Percentiles rank a stretch among this genome's conserved stretches.
These are phyloP conservation scores for Galleria mellonella DNA, from an alignment of 1,140 invertebrate species.

Conservation along the genomic window DNA sequence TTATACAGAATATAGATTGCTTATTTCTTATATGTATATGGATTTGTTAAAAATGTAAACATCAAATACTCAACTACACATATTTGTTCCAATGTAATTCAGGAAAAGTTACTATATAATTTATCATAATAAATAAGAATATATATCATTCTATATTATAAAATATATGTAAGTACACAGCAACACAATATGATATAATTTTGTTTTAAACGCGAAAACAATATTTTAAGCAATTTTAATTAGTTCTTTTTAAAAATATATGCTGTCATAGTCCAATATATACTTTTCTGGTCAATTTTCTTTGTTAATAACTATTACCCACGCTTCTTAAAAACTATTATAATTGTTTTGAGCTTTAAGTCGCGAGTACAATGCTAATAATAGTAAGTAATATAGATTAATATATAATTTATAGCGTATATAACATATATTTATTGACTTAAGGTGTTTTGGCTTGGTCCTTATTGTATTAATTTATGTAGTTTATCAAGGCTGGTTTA, in stretches of 20 bases:
- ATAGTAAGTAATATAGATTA: constrained; percentile 33
- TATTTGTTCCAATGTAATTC: too few species aligned
- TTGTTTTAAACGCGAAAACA: too few species aligned
- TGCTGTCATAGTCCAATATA: neutral
- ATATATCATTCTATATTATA: too few species aligned
- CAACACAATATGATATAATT: too few species aligned
- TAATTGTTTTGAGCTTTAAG: constrained; percentile 59
- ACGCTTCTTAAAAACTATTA: constrained; percentile 28
- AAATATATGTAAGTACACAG: too few species aligned
- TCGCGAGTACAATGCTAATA: constrained; percentile 54
- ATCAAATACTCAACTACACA: too few species aligned
- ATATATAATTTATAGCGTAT: constrained; percentile 47
- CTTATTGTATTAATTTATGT: constrained; percentile 29
- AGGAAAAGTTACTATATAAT: too few species aligned
- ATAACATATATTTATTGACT: constrained; percentile 51
- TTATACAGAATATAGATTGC: too few species aligned
- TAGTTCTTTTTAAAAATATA: neutral
- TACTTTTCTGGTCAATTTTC: constrained; percentile 20
- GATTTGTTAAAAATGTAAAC: too few species aligned
- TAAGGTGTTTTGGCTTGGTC: constrained; percentile 68
- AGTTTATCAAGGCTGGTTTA: constrained; percentile 41
- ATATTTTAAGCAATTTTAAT: neutral
- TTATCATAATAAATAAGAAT: too few species aligned
- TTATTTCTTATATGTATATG: too few species aligned
- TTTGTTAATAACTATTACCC: constrained; percentile 12